Evolutionary conservation across 2,113 vertebrate species (phyloP).

Genomic region (Engraulis encrasicolus): DNA sequence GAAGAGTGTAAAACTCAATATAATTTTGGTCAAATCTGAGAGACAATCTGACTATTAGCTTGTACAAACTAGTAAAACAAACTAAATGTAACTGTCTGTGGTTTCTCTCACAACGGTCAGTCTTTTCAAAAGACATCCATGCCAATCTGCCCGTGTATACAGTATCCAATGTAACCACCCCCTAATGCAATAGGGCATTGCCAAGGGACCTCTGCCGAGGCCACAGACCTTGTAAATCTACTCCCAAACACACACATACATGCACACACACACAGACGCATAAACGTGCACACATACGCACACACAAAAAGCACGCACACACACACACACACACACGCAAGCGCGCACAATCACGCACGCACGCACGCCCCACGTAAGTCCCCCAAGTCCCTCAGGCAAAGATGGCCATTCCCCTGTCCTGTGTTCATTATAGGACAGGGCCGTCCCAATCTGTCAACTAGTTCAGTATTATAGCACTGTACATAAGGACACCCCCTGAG

Average conservation of each 20-base stretch:
- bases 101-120: not conserved
- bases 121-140: no score
- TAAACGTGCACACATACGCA: no score
- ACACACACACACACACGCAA: no score
- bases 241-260: no score
- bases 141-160: not conserved
- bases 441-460: not conserved
- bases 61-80: not conserved
- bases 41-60: not conserved
- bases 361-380: no score
- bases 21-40: not conserved
- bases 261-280: no score
- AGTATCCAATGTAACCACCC: not conserved
- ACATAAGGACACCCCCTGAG: not conserved
- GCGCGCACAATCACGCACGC: no score
- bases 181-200: not conserved
- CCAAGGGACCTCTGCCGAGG: not conserved
- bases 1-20: not conserved
- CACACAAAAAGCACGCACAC: no score
- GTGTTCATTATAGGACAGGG: not conserved
- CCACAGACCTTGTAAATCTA: not conserved
- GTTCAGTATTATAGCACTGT: not conserved
- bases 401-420: not conserved
- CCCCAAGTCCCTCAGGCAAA: not conserved
- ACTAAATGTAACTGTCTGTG: not conserved